Percentiles rank a stretch among this genome's conserved stretches.
Conservation (phyloP, 2,113 vertebrate species). For the Urocynchramus pylzowi region DNA sequence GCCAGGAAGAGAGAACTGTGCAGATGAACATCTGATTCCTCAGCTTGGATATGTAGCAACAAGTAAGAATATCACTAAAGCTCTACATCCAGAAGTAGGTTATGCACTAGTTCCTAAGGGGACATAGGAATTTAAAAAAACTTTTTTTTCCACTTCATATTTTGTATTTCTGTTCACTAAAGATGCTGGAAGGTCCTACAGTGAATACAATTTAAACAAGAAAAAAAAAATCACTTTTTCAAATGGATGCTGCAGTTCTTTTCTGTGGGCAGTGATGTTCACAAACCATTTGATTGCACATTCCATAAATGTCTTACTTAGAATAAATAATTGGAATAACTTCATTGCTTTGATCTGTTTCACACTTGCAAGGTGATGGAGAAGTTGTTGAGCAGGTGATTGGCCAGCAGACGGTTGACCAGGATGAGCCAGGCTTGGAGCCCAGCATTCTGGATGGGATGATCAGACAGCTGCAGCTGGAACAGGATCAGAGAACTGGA, state of each 20-base stretch:
- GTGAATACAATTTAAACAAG: neutral
- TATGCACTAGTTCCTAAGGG: neutral
- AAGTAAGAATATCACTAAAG: slow-evolving; percentile 74
- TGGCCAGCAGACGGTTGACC: slow-evolving; percentile 87
- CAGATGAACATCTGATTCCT: slow-evolving; percentile 91
- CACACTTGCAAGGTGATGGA: slow-evolving; percentile 83
- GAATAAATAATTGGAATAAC: neutral
- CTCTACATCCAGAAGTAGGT: neutral
- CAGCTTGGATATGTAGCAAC: slow-evolving; percentile 95
- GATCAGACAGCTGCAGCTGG: slow-evolving; percentile 85
- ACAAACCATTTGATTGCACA: neutral
- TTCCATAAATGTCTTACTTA: neutral
- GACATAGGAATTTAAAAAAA: neutral
- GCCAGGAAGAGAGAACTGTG: slow-evolving; percentile 90
- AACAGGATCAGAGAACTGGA: slow-evolving; percentile 78
- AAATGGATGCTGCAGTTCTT: neutral
- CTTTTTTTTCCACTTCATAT: fast-evolving
- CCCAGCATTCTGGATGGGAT: slow-evolving; percentile 85
- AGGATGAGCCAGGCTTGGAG: slow-evolving; percentile 75
- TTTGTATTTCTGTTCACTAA: neutral
- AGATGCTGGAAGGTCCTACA: neutral
- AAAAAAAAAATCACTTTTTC: neutral
- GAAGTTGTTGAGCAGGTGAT: slow-evolving; percentile 97
- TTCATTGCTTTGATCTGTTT: neutral
- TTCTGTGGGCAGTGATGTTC: neutral